Conservation (phyloP, 2,113 vertebrate genomes). For the Calonectris borealis region DNA sequence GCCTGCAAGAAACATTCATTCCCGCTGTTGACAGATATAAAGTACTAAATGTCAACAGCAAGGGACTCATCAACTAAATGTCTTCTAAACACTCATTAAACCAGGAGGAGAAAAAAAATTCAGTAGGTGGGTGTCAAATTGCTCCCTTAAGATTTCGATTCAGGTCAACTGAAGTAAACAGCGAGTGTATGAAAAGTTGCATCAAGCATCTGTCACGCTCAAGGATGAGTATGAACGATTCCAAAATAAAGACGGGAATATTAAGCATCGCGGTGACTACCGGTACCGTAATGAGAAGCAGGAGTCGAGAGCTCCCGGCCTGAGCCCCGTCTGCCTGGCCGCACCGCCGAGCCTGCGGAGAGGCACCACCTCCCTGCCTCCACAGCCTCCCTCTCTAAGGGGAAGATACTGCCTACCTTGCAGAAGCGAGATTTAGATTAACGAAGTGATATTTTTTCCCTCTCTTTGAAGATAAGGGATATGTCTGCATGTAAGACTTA, state of each 20-base stretch:
- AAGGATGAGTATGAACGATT: background rate
- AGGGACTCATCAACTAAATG: background rate
- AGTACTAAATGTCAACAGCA: background rate
- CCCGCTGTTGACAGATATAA: background rate
- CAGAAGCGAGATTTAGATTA: background rate
- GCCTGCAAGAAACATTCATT: background rate
- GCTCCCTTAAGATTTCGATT: background rate
- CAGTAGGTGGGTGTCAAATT: background rate
- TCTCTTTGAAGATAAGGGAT: background rate
- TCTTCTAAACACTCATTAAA: conserved; percentile 32
- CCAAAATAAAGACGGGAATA: background rate
- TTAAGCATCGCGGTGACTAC: background rate
- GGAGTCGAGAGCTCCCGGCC: background rate
- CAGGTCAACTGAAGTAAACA: background rate
- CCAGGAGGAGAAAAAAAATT: background rate
- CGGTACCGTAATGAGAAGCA: fast-evolving
- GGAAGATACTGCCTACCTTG: fast-evolving
- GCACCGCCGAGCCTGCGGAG: fast-evolving
- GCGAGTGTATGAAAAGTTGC: background rate
- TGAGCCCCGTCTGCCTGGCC: fast-evolving
- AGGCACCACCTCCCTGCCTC: background rate
- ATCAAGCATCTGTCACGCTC: background rate
- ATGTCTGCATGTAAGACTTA: background rate
- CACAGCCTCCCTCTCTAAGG: too few species aligned
- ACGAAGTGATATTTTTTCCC: fast-evolving